These are phyloP conservation scores for Panagrolaimus sp. DNA, from an alignment of 1,140 invertebrate genomes.

Conservation along the genomic window DNA sequence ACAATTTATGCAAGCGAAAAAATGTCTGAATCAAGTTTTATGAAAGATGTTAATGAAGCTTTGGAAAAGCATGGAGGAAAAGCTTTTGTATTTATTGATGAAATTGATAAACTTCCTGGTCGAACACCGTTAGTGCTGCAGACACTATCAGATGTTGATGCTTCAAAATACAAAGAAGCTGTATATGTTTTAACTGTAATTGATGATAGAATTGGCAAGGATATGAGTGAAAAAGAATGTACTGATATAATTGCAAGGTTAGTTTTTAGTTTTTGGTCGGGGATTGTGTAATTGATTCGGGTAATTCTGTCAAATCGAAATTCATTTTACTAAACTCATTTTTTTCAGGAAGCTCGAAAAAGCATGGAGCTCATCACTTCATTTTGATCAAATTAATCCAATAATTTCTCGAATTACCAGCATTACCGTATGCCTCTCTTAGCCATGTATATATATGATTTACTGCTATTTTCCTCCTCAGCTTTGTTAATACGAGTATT, in stretches of 20 bases:
- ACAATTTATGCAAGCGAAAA: too few relatives aligned
- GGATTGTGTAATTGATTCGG: too few relatives aligned
- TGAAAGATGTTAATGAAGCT: too few relatives aligned
- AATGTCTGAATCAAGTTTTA: too few relatives aligned
- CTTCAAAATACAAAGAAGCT: slow-evolving; percentile 12
- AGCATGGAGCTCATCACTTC: slow-evolving; percentile 4
- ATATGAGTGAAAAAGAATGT: neutral
- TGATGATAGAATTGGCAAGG: neutral
- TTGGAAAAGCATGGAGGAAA: neutral
- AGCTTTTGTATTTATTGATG: neutral
- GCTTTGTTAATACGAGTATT: too few relatives aligned
- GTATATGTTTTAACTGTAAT: neutral
- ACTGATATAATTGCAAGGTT: slow-evolving; percentile 4
- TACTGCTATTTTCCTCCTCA: too few relatives aligned
- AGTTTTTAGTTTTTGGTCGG: too few relatives aligned
- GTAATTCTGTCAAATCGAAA: too few relatives aligned
- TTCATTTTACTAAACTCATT: neutral
- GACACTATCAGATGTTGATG: slow-evolving; percentile 15
- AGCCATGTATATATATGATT: too few relatives aligned
- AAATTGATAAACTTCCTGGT: slow-evolving; percentile 12
- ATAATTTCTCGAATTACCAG: slow-evolving; percentile 18
- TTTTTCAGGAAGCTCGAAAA: slow-evolving; percentile 13
- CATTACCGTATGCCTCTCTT: neutral
- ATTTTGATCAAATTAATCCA: slow-evolving; percentile 17
- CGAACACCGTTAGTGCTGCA: slow-evolving; percentile 16